Evolutionary conservation across 2,888 invertebrate genomes (phyloP).

Genomic region (Subacronicta megacephala): DNA sequence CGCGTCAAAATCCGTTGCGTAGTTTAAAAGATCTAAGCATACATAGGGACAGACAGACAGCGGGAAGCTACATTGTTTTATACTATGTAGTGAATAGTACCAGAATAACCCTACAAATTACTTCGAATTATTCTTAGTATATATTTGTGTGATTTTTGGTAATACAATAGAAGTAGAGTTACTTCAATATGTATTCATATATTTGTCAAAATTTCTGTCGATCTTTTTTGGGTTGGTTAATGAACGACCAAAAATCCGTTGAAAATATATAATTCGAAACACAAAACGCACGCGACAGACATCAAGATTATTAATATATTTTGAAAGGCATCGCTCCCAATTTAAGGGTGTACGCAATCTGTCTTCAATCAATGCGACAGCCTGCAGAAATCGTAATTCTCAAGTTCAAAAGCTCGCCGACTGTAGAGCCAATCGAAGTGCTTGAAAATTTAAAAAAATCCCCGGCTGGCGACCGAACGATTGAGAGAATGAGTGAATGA

Average conservation of each 20-base stretch:
- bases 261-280: constrained; percentile 32
- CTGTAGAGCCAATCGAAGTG: constrained; percentile 84
- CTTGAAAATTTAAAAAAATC: constrained; percentile 68
- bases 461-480: constrained; percentile 72
- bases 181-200: too few relatives aligned
- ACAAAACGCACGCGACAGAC: constrained; percentile 53
- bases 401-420: constrained; percentile 80
- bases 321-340: constrained; percentile 57
- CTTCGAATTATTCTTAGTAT: too few relatives aligned
- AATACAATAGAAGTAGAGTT: too few relatives aligned
- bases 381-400: constrained; percentile 65
- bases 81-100: too few relatives aligned
- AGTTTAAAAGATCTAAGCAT: too few relatives aligned
- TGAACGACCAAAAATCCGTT: constrained; percentile 16
- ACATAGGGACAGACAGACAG: too few relatives aligned
- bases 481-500: constrained; percentile 75
- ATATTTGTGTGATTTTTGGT: too few relatives aligned
- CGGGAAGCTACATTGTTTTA: too few relatives aligned
- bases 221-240: too few relatives aligned
- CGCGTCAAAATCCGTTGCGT: too few relatives aligned
- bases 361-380: constrained; percentile 60
- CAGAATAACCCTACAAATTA: too few relatives aligned
- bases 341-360: constrained; percentile 60
- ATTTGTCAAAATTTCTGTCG: too few relatives aligned
- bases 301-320: constrained; percentile 58